These are phyloP conservation scores for Dasypus novemcinctus DNA, from an alignment of 2,113 vertebrate genomes.

Conservation along the genomic window DNA sequence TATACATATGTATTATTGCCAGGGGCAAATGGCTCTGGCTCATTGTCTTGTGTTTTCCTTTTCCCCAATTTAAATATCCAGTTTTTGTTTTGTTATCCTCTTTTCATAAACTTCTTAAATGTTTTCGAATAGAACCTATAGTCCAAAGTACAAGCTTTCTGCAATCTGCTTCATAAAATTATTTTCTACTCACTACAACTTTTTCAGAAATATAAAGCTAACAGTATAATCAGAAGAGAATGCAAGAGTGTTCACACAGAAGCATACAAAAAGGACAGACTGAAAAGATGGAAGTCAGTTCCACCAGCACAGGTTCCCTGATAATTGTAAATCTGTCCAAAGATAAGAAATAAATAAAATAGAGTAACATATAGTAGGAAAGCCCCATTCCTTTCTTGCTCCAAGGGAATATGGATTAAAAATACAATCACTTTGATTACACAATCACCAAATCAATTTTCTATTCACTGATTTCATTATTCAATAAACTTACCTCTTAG, in stretches of 20 bases:
- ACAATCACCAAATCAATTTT: conserved; percentile 2
- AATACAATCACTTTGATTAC: conserved; percentile 24
- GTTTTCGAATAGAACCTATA: neutral
- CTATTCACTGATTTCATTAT: conserved; percentile 12
- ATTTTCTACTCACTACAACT: conserved; percentile 9
- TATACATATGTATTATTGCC: neutral
- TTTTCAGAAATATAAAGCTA: neutral
- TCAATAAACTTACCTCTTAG: neutral
- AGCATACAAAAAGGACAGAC: neutral
- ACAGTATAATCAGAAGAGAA: neutral
- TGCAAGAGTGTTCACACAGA: neutral
- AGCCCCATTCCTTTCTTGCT: neutral
- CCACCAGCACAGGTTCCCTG: neutral
- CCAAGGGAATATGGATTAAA: conserved; percentile 5
- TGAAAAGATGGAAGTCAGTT: neutral
- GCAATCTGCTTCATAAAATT: conserved; percentile 6
- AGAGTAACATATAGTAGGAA: neutral
- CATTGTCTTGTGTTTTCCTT: neutral
- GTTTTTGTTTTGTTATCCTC: neutral
- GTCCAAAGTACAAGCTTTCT: neutral
- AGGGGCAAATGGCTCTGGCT: neutral
- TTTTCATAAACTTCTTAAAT: conserved; percentile 28
- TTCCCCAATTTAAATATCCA: neutral
- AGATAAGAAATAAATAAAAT: neutral
- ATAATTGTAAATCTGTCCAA: neutral